These are phyloP conservation scores for Leucophora obtusa DNA, from an alignment of 2,888 invertebrate species.

Conservation along the genomic window DNA sequence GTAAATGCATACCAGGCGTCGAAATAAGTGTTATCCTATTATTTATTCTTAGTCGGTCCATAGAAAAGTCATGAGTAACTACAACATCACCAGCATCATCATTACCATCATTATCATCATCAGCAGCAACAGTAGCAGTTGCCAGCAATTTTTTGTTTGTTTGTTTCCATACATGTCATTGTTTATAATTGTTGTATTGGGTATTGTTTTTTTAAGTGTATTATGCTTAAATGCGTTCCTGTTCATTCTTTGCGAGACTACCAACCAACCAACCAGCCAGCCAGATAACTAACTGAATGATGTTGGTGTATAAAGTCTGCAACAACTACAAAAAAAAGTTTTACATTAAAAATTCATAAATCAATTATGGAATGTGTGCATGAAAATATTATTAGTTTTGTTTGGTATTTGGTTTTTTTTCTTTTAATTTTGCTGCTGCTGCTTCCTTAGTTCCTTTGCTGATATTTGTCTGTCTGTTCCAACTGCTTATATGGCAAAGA, in stretches of 20 bases:
- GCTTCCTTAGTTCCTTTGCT: slow-evolving; percentile 69
- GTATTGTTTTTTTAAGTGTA: slow-evolving; percentile 50
- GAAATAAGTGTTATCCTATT: background rate
- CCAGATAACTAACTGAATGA: slow-evolving; percentile 28
- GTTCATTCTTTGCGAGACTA: slow-evolving; percentile 26
- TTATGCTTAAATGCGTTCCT: slow-evolving; percentile 37
- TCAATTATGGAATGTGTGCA: slow-evolving; percentile 78
- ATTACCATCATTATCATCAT: slow-evolving; percentile 34
- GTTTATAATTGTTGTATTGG: slow-evolving; percentile 62
- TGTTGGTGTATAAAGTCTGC: slow-evolving; percentile 57
- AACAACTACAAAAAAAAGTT: slow-evolving; percentile 62
- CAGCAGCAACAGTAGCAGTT: slow-evolving; percentile 54
- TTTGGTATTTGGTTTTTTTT: slow-evolving; percentile 54
- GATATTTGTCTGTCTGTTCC: slow-evolving; percentile 44
- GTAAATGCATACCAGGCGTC: too few relatives aligned
- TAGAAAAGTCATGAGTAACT: slow-evolving; percentile 17
- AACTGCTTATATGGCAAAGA: slow-evolving; percentile 34
- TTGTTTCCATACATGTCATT: slow-evolving; percentile 57
- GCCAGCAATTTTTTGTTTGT: slow-evolving; percentile 29
- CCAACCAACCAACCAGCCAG: slow-evolving; percentile 26
- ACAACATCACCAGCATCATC: slow-evolving; percentile 37
- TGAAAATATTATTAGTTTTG: slow-evolving; percentile 69
- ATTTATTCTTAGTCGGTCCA: background rate
- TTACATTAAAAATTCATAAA: slow-evolving; percentile 78
- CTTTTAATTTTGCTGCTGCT: background rate